Conservation (phyloP, 2,113 vertebrate genomes). For the Pteropus alecto region DNA sequence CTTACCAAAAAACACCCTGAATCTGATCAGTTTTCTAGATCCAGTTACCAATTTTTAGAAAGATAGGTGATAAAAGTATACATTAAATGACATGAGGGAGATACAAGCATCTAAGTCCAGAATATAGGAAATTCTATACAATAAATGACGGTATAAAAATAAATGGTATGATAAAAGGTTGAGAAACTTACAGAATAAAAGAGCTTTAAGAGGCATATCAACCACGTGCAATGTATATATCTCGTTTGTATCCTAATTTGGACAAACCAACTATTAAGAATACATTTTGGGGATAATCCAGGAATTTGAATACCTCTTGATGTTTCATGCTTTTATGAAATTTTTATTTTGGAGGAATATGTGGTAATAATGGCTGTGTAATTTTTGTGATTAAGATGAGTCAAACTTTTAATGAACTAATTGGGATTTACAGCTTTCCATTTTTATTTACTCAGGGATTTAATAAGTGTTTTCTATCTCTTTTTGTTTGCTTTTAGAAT, state of each 20-base stretch:
- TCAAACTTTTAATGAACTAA: conserved; percentile 15
- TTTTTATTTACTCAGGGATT: conserved; percentile 20
- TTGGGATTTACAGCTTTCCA: conserved; percentile 35
- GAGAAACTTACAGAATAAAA: neutral
- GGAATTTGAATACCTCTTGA: neutral
- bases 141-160: neutral
- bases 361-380: neutral
- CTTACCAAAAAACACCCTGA: neutral
- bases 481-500: conserved; percentile 83
- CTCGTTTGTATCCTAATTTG: neutral
- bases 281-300: neutral
- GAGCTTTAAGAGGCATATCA: neutral
- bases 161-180: neutral
- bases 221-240: neutral
- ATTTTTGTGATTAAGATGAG: conserved; percentile 9
- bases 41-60: neutral
- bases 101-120: neutral
- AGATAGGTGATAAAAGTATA: neutral
- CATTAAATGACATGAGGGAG: neutral
- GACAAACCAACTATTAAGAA: neutral
- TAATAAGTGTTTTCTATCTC: conserved; percentile 35
- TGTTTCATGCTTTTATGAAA: neutral
- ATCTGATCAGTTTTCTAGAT: neutral
- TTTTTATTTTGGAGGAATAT: neutral
- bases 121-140: neutral